Evolutionary conservation across 2,113 vertebrate species (phyloP).

Genomic region (Rostratula benghalensis): DNA sequence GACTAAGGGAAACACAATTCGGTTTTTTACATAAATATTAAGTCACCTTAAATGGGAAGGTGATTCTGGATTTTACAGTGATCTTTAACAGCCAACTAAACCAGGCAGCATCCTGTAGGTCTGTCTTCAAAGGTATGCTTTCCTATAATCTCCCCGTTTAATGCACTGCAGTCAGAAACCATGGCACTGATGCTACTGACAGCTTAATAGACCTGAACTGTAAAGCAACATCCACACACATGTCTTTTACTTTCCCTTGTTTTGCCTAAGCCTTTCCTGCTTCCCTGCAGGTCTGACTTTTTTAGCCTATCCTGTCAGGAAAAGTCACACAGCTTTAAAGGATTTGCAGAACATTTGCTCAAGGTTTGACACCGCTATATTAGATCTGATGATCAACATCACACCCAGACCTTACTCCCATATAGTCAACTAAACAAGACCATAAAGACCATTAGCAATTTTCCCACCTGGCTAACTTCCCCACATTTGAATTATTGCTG

Average conservation of each 20-base stretch:
- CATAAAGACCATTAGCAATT: constrained; percentile 4
- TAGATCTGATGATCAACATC: neutral
- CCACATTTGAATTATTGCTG: neutral
- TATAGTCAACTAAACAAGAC: neutral
- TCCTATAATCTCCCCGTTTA: neutral
- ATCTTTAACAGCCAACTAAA: neutral
- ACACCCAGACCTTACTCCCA: neutral
- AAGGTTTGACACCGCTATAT: neutral
- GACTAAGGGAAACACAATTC: neutral
- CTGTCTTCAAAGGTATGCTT: neutral
- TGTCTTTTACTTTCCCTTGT: neutral
- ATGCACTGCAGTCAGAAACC: neutral
- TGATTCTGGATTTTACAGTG: neutral
- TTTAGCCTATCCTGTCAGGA: neutral
- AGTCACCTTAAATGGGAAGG: neutral
- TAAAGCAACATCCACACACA: neutral
- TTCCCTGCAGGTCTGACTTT: neutral
- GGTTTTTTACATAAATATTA: neutral
- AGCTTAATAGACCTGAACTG: neutral
- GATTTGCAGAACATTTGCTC: neutral
- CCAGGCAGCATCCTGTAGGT: neutral
- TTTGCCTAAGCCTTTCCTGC: neutral
- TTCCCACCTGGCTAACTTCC: neutral
- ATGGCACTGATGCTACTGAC: neutral
- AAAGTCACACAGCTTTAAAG: neutral